Percentiles rank a stretch among this genome's conserved stretches.
These are phyloP conservation scores for Saturnia japonica DNA, from an alignment of 2,888 invertebrate genomes.

Conservation along the genomic window DNA sequence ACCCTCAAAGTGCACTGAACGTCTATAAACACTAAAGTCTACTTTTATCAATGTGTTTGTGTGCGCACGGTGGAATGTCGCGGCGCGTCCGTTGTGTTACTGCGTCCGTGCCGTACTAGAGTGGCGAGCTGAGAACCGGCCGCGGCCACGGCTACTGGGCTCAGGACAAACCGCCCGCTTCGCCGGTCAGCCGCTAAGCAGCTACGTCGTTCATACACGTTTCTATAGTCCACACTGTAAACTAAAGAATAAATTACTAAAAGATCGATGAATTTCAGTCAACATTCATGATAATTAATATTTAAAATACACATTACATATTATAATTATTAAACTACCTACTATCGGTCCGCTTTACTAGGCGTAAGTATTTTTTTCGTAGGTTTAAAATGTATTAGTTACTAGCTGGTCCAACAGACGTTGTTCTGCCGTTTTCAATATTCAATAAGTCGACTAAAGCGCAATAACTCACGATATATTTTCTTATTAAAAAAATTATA, in stretches of 20 bases:
- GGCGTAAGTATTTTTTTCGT: too few species aligned
- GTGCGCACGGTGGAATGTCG: slow-evolving; percentile 56
- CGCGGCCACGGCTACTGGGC: slow-evolving; percentile 53
- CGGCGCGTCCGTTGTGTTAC: slow-evolving; percentile 67
- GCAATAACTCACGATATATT: too few species aligned
- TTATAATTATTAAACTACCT: too few species aligned
- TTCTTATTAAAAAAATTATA: too few species aligned
- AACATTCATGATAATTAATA: not conserved
- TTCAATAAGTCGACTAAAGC: too few species aligned
- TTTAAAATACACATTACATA: too few species aligned
- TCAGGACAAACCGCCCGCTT: slow-evolving; percentile 51
- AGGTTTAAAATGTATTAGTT: too few species aligned
- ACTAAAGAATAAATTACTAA: slow-evolving; percentile 9
- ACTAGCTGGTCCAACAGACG: too few species aligned
- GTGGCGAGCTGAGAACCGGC: slow-evolving; percentile 48
- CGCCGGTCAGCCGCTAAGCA: slow-evolving; percentile 40
- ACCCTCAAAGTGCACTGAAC: slow-evolving; percentile 50
- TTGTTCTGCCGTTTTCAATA: too few species aligned
- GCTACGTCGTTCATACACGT: slow-evolving; percentile 9
- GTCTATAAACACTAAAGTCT: slow-evolving; percentile 42
- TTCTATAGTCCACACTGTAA: slow-evolving; percentile 28
- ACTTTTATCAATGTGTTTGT: slow-evolving; percentile 50
- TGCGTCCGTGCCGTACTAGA: slow-evolving; percentile 73
- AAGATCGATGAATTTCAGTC: not conserved
- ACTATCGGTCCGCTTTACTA: too few species aligned